phyloP scores from a whole-genome alignment of 2,113 vertebrate species.

The Notiomystis cincta region DNA sequence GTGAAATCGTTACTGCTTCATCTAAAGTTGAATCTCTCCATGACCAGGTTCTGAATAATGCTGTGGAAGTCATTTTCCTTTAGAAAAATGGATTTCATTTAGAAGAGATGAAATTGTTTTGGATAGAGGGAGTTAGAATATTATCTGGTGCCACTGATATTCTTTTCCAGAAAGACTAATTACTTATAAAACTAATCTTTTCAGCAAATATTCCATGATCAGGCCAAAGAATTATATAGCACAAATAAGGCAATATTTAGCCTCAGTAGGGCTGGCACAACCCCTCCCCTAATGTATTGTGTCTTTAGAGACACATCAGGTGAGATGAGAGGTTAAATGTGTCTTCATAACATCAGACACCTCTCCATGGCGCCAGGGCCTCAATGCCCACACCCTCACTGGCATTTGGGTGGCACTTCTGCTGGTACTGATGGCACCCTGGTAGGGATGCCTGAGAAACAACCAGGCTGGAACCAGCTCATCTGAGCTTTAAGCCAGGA shows the following conservation, averaged over 20 bases:
- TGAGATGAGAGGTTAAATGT: not conserved
- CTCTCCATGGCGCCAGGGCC: not conserved
- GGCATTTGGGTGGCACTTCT: not conserved
- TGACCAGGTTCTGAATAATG: not conserved
- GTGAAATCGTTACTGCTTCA: constrained; percentile 27
- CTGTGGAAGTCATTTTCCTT: not conserved
- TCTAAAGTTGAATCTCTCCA: constrained; percentile 19
- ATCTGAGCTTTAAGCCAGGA: not conserved
- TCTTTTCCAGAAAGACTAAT: not conserved
- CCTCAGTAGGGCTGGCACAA: not conserved
- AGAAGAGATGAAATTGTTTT: constrained; percentile 32
- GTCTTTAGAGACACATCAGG: not conserved
- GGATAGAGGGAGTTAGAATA: not conserved
- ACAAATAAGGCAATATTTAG: not conserved
- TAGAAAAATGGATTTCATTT: constrained; percentile 39
- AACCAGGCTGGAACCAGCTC: not conserved
- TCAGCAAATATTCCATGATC: not conserved
- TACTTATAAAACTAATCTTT: constrained; percentile 2
- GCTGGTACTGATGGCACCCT: fast-evolving
- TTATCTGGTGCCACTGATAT: constrained; percentile 1
- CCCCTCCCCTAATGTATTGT: not conserved
- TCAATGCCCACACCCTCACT: not conserved
- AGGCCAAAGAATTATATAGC: not conserved
- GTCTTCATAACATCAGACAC: not conserved
- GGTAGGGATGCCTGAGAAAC: not conserved